Conservation (phyloP, 2,113 vertebrate species). For the Syngnathoides biaculeatus region DNA sequence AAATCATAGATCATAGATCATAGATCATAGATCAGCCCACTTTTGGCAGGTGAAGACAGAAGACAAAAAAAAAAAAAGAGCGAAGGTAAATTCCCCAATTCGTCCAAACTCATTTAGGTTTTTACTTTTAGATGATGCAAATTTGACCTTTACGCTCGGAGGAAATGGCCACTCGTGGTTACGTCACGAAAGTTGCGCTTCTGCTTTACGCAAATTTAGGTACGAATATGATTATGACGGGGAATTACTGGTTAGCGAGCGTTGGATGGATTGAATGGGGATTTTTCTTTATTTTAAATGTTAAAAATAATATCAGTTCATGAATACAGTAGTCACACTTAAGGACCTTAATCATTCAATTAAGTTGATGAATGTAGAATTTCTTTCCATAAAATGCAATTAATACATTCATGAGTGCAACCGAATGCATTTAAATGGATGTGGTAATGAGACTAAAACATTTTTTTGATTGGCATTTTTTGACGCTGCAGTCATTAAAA, state of each 20-base stretch:
- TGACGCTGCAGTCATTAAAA: neutral
- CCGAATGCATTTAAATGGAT: neutral
- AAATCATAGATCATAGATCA: too few species aligned
- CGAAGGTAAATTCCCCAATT: conserved; percentile 20
- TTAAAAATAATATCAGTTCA: neutral
- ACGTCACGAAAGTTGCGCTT: conserved; percentile 26
- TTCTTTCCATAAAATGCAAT: neutral
- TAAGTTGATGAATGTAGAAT: neutral
- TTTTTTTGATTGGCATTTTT: neutral
- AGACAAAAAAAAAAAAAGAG: conserved; percentile 19
- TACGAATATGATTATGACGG: neutral
- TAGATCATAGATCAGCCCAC: too few species aligned
- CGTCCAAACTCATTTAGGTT: conserved; percentile 7
- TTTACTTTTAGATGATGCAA: neutral
- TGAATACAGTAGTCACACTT: neutral
- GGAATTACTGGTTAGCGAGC: neutral
- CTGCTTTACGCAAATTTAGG: conserved; percentile 4
- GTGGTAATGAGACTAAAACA: neutral
- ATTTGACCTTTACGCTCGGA: neutral
- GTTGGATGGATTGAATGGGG: neutral
- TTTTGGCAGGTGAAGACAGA: too few species aligned
- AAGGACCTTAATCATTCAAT: neutral
- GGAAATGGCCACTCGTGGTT: conserved; percentile 25
- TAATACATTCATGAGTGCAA: neutral
- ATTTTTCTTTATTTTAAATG: neutral